These are phyloP conservation scores for Brachionus paranguensis DNA, from an alignment of 1,140 invertebrate species.

Conservation along the genomic window DNA sequence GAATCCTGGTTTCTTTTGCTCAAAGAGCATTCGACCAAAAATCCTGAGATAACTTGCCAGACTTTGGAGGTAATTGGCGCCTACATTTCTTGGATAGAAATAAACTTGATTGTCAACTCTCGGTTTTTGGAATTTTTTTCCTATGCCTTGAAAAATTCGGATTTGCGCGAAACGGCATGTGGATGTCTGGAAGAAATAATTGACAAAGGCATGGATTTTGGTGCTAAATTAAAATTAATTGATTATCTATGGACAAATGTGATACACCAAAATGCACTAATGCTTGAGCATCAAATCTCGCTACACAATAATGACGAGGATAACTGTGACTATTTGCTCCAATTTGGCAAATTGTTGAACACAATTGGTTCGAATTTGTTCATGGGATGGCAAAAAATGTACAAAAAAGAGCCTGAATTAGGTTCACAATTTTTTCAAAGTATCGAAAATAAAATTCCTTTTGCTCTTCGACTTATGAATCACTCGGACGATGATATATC, in stretches of 20 bases:
- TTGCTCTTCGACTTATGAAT: slow-evolving; percentile 58
- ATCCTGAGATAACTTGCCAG: slow-evolving; percentile 55
- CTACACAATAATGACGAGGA: slow-evolving; percentile 44
- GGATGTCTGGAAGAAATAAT: slow-evolving; percentile 61
- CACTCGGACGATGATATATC: slow-evolving; percentile 62
- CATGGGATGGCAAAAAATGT: slow-evolving; percentile 23
- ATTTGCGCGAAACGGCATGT: slow-evolving; percentile 58
- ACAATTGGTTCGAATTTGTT: slow-evolving; percentile 26
- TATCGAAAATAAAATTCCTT: slow-evolving; percentile 56
- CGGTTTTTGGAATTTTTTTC: slow-evolving; percentile 59
- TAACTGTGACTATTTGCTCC: slow-evolving; percentile 24
- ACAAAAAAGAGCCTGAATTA: slow-evolving; percentile 25
- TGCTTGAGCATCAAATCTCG: slow-evolving; percentile 41
- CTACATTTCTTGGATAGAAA: slow-evolving; percentile 63
- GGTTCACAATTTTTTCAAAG: not conserved
- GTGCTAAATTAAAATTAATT: slow-evolving; percentile 59
- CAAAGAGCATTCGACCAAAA: slow-evolving; percentile 53
- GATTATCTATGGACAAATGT: slow-evolving; percentile 59
- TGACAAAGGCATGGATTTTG: slow-evolving; percentile 62
- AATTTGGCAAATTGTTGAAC: slow-evolving; percentile 39
- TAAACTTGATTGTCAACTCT: slow-evolving; percentile 60
- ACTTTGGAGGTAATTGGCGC: slow-evolving; percentile 60
- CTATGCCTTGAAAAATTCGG: slow-evolving; percentile 50
- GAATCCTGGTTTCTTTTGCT: slow-evolving; percentile 59
- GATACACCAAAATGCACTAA: slow-evolving; percentile 53